phyloP scores from a whole-genome alignment of 2,797 vertebrate species.

The Oophaga sylvatica region DNA sequence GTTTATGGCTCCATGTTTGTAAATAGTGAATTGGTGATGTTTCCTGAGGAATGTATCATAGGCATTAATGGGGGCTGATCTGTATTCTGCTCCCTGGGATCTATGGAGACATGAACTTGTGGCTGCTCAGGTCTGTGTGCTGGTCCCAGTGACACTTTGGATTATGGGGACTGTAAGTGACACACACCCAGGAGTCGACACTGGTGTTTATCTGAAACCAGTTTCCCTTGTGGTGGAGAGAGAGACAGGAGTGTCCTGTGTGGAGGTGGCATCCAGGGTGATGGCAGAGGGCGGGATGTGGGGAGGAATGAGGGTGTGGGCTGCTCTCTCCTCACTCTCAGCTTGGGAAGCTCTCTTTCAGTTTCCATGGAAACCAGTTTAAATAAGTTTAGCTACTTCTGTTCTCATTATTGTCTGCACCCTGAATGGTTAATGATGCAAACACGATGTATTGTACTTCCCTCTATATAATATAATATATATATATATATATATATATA shows the following conservation, averaged over 20 bases:
- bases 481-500: no score
- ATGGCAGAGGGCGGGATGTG: slow-evolving; percentile 20
- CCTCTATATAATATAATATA: no score
- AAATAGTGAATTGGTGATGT: neutral
- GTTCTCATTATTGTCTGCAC: slow-evolving; percentile 10
- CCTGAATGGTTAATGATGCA: slow-evolving; percentile 2
- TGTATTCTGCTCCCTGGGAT: neutral
- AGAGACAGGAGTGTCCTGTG: slow-evolving; percentile 59
- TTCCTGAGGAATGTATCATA: neutral
- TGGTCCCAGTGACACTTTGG: slow-evolving; percentile 24
- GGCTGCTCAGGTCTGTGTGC: neutral
- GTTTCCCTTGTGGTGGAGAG: slow-evolving; percentile 51
- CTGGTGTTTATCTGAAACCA: slow-evolving; percentile 40
- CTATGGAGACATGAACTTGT: slow-evolving; percentile 22
- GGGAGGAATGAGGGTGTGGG: slow-evolving; percentile 46
- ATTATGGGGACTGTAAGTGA: neutral
- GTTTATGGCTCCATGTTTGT: neutral
- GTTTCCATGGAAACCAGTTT: slow-evolving; percentile 58
- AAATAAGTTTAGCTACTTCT: slow-evolving; percentile 42
- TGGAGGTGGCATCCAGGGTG: slow-evolving; percentile 50
- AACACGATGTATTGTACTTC: neutral
- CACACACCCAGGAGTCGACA: slow-evolving; percentile 29
- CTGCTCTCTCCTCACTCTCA: slow-evolving; percentile 29
- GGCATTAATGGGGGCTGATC: neutral
- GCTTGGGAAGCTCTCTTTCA: slow-evolving; percentile 53